Conservation (phyloP, 2,113 vertebrate species). For the Chamaetylas fuelleborni region DNA sequence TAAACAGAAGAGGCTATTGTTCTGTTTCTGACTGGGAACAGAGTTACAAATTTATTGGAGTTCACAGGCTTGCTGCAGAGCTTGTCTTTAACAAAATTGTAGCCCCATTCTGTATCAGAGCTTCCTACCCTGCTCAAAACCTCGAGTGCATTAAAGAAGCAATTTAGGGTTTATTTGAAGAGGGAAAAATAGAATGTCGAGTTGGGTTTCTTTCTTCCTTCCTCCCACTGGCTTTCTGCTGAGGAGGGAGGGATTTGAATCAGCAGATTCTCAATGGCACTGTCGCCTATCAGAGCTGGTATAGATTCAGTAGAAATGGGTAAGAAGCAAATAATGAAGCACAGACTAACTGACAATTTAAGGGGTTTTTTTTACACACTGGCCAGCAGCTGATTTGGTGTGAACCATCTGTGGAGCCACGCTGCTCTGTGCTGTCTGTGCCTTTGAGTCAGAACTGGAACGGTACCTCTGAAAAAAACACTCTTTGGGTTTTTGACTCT, state of each 20-base stretch:
- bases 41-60: conserved; percentile 52
- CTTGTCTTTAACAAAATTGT: conserved; percentile 56
- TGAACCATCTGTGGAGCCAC: conserved; percentile 7
- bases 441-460: conserved; percentile 36
- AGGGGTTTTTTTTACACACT: not conserved
- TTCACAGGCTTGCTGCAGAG: conserved; percentile 55
- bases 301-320: conserved; percentile 32
- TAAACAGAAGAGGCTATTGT: conserved; percentile 58
- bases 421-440: not conserved
- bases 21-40: conserved; percentile 59
- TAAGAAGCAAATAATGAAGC: conserved; percentile 60
- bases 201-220: conserved; percentile 65
- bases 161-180: conserved; percentile 70
- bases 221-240: conserved; percentile 57
- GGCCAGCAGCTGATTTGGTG: conserved; percentile 45
- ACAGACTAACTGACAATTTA: conserved; percentile 34
- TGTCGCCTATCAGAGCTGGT: not conserved
- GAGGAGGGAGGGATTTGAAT: conserved; percentile 62
- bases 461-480: not conserved
- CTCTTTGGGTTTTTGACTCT: not conserved
- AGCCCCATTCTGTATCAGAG: conserved; percentile 51
- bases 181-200: conserved; percentile 55
- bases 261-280: conserved; percentile 59
- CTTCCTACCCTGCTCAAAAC: conserved; percentile 43
- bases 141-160: conserved; percentile 63